phyloP scores from a whole-genome alignment of 2,797 vertebrate species.

The Macropodus opercularis region DNA sequence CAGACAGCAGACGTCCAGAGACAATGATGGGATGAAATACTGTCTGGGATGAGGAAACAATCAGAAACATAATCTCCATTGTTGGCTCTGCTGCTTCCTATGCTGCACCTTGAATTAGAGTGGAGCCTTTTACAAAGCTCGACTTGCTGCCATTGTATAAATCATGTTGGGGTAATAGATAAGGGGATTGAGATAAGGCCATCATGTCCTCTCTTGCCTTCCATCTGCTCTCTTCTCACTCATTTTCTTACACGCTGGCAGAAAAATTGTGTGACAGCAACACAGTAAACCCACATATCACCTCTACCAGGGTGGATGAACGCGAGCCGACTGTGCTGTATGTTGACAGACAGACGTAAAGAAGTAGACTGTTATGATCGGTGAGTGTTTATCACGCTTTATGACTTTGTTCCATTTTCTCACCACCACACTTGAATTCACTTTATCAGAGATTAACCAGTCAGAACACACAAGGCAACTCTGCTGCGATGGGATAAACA shows the following conservation, averaged over 20 bases:
- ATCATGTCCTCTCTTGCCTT: conserved; percentile 40
- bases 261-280: conserved; percentile 37
- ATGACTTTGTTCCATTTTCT: conserved; percentile 23
- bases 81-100: conserved; percentile 12
- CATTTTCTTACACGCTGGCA: conserved; percentile 32
- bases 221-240: conserved; percentile 29
- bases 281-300: conserved; percentile 1
- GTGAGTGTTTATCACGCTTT: conserved; percentile 31
- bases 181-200: conserved; percentile 50
- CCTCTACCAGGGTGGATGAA: conserved; percentile 16
- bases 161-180: conserved; percentile 49
- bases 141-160: conserved; percentile 25
- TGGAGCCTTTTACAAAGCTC: conserved; percentile 41
- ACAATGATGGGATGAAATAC: background rate
- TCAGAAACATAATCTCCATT: conserved; percentile 17
- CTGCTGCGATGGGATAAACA: conserved; percentile 47
- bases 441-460: conserved; percentile 38
- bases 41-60: conserved; percentile 14
- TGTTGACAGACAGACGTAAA: background rate
- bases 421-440: conserved; percentile 13
- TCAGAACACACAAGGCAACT: conserved; percentile 30
- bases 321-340: no score
- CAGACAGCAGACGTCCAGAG: background rate
- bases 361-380: no score
- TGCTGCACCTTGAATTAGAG: conserved; percentile 26